These are phyloP conservation scores for Pachydiplax longipennis DNA, from an alignment of 2,888 invertebrate genomes.

Conservation along the genomic window DNA sequence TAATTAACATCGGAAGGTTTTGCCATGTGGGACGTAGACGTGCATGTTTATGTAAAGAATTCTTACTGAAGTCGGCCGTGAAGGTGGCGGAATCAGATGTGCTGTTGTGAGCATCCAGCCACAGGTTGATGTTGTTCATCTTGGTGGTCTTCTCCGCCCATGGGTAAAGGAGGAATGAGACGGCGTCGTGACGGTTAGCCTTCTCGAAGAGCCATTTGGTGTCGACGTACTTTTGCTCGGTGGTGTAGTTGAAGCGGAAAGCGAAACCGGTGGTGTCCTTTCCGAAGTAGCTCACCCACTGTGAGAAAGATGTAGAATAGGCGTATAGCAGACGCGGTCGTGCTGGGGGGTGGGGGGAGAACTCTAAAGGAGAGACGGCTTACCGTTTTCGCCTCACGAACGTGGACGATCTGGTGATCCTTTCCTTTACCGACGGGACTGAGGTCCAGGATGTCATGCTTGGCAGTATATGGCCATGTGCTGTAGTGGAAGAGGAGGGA, in stretches of 20 bases:
- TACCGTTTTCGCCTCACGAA: slow-evolving; percentile 51
- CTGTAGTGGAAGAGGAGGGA: slow-evolving; percentile 67
- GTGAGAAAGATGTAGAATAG: neutral
- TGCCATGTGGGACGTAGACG: neutral
- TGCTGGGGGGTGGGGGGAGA: neutral
- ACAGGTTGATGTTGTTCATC: slow-evolving; percentile 63
- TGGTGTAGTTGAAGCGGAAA: slow-evolving; percentile 65
- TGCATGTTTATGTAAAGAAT: neutral
- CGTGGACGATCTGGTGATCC: slow-evolving; percentile 50
- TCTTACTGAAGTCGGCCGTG: slow-evolving; percentile 57
- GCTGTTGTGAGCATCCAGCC: slow-evolving; percentile 62
- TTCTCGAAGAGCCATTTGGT: slow-evolving; percentile 56
- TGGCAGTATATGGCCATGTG: slow-evolving; percentile 70
- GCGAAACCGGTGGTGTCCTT: slow-evolving; percentile 61
- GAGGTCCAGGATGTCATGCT: slow-evolving; percentile 65
- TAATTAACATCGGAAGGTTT: neutral
- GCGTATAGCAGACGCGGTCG: neutral
- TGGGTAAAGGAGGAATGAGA: slow-evolving; percentile 54
- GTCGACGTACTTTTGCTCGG: slow-evolving; percentile 63
- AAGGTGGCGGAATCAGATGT: slow-evolving; percentile 61
- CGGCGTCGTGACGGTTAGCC: slow-evolving; percentile 53
- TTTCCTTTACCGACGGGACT: slow-evolving; percentile 63
- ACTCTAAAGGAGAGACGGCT: neutral
- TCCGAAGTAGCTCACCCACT: slow-evolving; percentile 49
- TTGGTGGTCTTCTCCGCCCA: slow-evolving; percentile 60